These are phyloP conservation scores for Sphinx pinastri DNA, from an alignment of 2,888 invertebrate species.

Conservation along the genomic window DNA sequence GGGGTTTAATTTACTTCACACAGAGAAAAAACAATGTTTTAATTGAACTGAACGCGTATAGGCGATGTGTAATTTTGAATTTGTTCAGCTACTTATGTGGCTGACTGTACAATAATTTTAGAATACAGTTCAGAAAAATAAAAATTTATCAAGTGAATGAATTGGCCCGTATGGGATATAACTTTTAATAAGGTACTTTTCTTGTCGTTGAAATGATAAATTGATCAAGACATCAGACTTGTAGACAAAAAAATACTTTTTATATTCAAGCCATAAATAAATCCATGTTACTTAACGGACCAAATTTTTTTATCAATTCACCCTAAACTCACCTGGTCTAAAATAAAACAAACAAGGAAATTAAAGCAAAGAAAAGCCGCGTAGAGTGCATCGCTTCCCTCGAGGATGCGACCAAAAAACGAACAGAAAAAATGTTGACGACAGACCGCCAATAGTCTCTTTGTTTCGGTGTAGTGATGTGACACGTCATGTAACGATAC, in stretches of 20 bases:
- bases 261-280: background rate
- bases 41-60: too few species aligned
- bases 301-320: constrained; percentile 21
- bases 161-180: too few species aligned
- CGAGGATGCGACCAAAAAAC: constrained; percentile 68
- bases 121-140: too few species aligned
- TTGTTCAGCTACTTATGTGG: too few species aligned
- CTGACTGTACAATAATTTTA: too few species aligned
- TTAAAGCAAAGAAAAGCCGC: constrained; percentile 61
- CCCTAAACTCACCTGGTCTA: constrained; percentile 34
- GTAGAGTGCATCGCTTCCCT: constrained; percentile 69
- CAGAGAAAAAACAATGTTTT: too few species aligned
- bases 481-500: background rate
- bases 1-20: too few species aligned
- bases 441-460: constrained; percentile 70
- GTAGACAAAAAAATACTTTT: background rate
- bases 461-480: constrained; percentile 48
- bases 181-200: too few species aligned
- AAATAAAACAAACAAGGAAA: constrained; percentile 45
- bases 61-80: too few species aligned
- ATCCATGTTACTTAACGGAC: constrained; percentile 18
- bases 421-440: constrained; percentile 55
- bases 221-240: too few species aligned
- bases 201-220: too few species aligned
- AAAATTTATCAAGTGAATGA: too few species aligned